Conservation (phyloP, 1,140 invertebrate genomes). For the Neocloeon triangulifer region DNA sequence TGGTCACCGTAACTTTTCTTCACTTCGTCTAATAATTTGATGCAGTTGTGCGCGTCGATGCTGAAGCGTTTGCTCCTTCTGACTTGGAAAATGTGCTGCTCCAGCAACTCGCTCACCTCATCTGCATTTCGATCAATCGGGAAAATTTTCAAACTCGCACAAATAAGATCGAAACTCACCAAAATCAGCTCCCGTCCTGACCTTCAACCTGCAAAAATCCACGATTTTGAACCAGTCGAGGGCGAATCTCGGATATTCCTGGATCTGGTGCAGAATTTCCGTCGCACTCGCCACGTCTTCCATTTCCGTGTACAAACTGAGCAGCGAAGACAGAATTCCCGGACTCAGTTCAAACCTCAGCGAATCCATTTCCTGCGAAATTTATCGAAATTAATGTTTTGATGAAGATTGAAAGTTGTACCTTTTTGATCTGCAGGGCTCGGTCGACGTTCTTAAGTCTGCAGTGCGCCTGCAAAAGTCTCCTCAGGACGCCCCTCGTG, state of each 20-base stretch:
- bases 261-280: constrained; percentile 19
- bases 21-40: too few relatives aligned
- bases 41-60: too few relatives aligned
- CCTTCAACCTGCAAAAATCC: constrained; percentile 23
- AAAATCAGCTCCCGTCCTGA: too few relatives aligned
- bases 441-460: constrained; percentile 19
- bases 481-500: constrained; percentile 25
- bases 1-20: too few relatives aligned
- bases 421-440: constrained; percentile 20
- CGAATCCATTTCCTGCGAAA: constrained; percentile 16
- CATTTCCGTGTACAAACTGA: constrained; percentile 23
- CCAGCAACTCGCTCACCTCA: too few relatives aligned
- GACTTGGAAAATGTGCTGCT: too few relatives aligned
- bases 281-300: constrained; percentile 22
- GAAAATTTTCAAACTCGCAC: too few relatives aligned
- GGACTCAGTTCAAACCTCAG: constrained; percentile 20
- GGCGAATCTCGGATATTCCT: constrained; percentile 19
- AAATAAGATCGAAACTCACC: too few relatives aligned
- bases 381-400: not conserved
- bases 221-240: constrained; percentile 30
- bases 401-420: constrained; percentile 7
- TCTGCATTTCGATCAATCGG: too few relatives aligned
- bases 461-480: constrained; percentile 23
- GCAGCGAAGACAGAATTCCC: constrained; percentile 26
- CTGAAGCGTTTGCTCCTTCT: too few relatives aligned